Evolutionary conservation across 2,797 vertebrate genomes (phyloP).

Genomic region (Sciurus vulgaris): DNA sequence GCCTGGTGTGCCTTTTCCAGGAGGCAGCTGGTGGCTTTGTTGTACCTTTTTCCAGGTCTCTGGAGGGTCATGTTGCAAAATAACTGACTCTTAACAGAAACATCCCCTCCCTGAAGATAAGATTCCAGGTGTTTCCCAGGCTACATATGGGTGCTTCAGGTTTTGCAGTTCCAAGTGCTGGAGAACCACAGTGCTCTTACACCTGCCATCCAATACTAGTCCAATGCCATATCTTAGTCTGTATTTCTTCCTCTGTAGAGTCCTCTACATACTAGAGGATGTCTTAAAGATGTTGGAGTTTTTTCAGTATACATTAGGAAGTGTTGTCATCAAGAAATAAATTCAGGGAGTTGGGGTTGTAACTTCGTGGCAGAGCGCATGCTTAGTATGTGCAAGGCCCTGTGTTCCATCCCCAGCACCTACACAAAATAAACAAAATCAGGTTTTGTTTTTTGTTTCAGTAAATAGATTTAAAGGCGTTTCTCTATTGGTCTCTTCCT

Average conservation of each 20-base stretch:
- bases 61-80: constrained; percentile 30
- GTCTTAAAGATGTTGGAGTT: neutral
- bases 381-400: neutral
- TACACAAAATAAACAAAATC: neutral
- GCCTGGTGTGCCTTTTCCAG: neutral
- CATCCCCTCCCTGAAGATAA: neutral
- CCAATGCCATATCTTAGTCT: accelerated
- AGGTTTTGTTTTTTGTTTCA: neutral
- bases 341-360: neutral
- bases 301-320: neutral
- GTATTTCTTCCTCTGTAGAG: neutral
- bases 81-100: neutral
- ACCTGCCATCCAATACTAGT: neutral
- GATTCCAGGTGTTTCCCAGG: constrained; percentile 72
- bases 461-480: neutral
- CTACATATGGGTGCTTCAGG: neutral
- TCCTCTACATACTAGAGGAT: neutral
- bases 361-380: neutral
- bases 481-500: neutral
- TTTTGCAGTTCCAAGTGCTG: accelerated
- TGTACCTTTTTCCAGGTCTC: neutral
- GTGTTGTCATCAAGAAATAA: neutral
- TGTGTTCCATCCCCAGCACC: neutral
- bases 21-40: accelerated
- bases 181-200: neutral